Base-by-base conservation (phyloP, 53 echinoderm and acorn worm species). In the Echinometra lucunter region DNA sequence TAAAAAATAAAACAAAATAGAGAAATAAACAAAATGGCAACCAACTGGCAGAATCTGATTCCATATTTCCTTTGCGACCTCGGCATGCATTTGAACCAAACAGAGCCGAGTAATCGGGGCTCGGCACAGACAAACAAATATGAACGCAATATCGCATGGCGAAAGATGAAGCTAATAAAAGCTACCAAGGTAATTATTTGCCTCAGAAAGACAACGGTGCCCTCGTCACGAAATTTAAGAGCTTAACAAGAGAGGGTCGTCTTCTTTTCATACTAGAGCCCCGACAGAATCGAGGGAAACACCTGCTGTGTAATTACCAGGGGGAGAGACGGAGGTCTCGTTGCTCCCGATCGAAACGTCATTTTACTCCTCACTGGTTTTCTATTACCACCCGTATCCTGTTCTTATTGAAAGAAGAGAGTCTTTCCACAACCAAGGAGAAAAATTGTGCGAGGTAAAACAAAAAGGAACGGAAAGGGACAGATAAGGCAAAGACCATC, bases 321-420 rank as follows among this genome's bases (percentile, higher is more conserved):
- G 90, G 90, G 90, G 90, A 55, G 63, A 60, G 40, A 63, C 34
- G 37, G 37, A 37, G 90, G 32, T 60, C 63, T 45, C 49, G 21
- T 58, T 63, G n/a, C n/a, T 45, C 85, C 49, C 91, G 91, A 91
- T 91, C 91, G 91, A 91, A 66, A 67, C 66, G 91, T 67, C 69
- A 91, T 91, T 91, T 91, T 67, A 91, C 45, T 69, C 91, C 69
- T 91, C 91, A 67, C 67, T 44, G 66, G 91, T 69, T 91, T 91
- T 66, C 69, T 23, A 67, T 91, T 69, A 89, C 89, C 3, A 7
- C 60, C 2, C 89, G 58, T 89, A 58, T 89, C 89, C 89, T 89
- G 11, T 89, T 89, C 89, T 89, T 89, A 89, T 89, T 89, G 58
- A 85, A 85, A 85, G 58, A 55, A 89, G 89, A 60, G 58, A 89